Evolutionary conservation across 2,888 invertebrate species (phyloP).

Genomic region (Beris chalybata): DNA sequence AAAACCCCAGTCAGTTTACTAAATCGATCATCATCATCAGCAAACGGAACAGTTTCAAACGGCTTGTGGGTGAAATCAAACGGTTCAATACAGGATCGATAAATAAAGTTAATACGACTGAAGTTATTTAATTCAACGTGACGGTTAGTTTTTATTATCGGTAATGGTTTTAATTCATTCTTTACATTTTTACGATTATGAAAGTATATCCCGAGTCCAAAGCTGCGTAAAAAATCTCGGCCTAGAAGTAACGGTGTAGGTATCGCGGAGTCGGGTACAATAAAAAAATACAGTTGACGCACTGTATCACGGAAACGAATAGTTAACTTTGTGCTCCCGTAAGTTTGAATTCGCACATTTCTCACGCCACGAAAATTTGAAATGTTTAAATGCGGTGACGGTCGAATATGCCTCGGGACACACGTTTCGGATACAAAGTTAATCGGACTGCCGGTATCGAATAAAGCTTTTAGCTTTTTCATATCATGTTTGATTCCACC

Average conservation of each 20-base stretch:
- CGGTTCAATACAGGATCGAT: constrained; percentile 2
- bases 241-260: neutral
- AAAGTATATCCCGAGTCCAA: constrained; percentile 5
- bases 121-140: neutral
- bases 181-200: neutral
- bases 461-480: constrained; percentile 1
- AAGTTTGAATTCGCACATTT: constrained; percentile 4
- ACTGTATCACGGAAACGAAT: neutral
- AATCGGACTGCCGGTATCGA: constrained; percentile 9
- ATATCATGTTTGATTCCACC: neutral
- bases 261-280: neutral
- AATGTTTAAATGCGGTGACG: neutral
- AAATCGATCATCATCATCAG: neutral
- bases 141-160: neutral
- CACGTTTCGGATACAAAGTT: neutral
- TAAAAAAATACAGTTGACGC: constrained; percentile 4
- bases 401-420: neutral
- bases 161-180: neutral
- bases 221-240: constrained; percentile 2
- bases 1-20: neutral
- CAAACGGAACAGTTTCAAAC: constrained; percentile 1
- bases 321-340: neutral
- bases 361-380: constrained; percentile 5
- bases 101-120: constrained; percentile 5
- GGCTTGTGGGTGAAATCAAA: constrained; percentile 7